A percentile compares a stretch with the other conserved stretches of the same genome.
These are phyloP conservation scores for Eurystomus gularis DNA, from an alignment of 2,113 vertebrate genomes.

Conservation along the genomic window DNA sequence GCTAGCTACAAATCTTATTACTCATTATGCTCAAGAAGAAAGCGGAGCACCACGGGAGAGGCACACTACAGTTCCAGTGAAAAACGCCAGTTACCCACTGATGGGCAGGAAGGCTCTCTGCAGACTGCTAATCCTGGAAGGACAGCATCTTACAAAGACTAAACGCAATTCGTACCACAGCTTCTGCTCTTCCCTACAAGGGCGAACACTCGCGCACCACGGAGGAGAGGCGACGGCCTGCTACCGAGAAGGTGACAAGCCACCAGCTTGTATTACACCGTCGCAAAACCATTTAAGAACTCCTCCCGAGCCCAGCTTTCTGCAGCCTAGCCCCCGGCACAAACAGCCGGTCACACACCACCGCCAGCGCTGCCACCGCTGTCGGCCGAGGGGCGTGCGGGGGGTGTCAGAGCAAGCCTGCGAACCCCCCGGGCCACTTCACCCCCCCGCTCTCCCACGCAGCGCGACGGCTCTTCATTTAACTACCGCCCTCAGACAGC, in stretches of 20 bases:
- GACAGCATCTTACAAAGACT: not conserved
- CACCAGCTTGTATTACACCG: not conserved
- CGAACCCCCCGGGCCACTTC: fast-evolving
- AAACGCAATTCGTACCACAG: not conserved
- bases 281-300: no score
- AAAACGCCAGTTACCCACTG: not conserved
- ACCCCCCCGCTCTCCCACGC: fast-evolving
- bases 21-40: not conserved
- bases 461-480: fast-evolving
- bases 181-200: not conserved
- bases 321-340: not conserved
- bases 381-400: not conserved
- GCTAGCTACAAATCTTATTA: not conserved
- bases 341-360: not conserved
- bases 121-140: not conserved
- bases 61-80: no score
- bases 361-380: fast-evolving
- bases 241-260: fast-evolving
- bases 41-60: fast-evolving
- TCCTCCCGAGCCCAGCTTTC: not conserved
- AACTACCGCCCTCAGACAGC: not conserved
- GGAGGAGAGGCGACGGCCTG: not conserved
- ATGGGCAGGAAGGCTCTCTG: no score
- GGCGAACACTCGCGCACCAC: fast-evolving
- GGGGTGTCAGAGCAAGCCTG: no score